phyloP scores from a whole-genome alignment of 1,140 invertebrate species.

The Brachystomella parvula region DNA sequence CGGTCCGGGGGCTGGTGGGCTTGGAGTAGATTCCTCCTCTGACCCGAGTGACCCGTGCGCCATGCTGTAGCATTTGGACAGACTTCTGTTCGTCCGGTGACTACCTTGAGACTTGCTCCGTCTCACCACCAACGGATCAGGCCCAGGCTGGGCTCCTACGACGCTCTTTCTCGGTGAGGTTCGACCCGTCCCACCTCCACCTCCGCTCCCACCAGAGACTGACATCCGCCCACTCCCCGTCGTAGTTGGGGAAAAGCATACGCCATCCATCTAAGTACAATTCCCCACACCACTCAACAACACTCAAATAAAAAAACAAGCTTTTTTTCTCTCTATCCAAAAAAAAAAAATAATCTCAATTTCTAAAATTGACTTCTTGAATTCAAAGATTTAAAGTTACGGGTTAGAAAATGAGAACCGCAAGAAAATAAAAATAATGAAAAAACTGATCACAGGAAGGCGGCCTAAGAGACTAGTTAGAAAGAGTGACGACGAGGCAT shows the following conservation, averaged over 20 bases:
- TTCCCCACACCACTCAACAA: constrained; percentile 5
- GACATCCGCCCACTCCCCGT: constrained; percentile 42
- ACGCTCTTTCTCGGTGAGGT: constrained; percentile 32
- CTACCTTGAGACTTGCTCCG: constrained; percentile 80
- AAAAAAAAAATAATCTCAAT: not conserved
- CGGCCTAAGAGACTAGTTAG: not conserved
- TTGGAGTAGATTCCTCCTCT: constrained; percentile 45
- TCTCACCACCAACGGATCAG: constrained; percentile 45
- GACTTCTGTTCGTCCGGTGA: constrained; percentile 53
- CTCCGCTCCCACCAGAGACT: constrained; percentile 41
- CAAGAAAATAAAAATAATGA: not conserved
- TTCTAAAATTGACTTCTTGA: too few relatives aligned
- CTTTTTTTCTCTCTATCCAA: not conserved
- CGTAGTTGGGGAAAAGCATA: constrained; percentile 57
- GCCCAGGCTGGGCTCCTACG: constrained; percentile 40
- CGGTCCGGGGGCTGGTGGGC: constrained; percentile 41
- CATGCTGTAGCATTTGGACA: constrained; percentile 75
- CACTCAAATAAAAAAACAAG: not conserved
- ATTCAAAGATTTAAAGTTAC: too few relatives aligned
- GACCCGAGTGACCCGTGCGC: constrained; percentile 55
- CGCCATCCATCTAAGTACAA: constrained; percentile 70
- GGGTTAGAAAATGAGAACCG: not conserved
- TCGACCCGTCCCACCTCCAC: constrained; percentile 39
- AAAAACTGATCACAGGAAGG: constrained; percentile 11
- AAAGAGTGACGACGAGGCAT: constrained; percentile 21